Evolutionary conservation across 2,888 invertebrate genomes (phyloP).

Genomic region (Loripinus fragilis): DNA sequence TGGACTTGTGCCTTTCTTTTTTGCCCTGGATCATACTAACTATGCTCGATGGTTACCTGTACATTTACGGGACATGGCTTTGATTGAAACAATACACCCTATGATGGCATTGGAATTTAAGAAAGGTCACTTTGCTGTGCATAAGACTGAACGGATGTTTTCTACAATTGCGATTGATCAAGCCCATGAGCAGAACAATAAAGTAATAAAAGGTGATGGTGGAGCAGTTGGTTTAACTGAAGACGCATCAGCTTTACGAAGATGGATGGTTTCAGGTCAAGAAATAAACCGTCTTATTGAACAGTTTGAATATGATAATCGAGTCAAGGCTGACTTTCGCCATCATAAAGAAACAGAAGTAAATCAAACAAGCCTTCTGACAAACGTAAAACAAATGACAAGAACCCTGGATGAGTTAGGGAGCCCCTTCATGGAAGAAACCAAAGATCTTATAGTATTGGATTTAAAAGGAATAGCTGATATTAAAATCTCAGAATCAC

Average conservation of each 20-base stretch:
- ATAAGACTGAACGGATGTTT: background rate
- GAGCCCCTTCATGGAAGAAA: background rate
- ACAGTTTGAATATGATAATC: background rate
- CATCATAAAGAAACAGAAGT: background rate
- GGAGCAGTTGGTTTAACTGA: background rate
- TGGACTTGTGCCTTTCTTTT: background rate
- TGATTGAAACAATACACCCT: background rate
- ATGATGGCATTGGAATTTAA: background rate
- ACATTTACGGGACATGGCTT: background rate
- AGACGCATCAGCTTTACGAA: background rate
- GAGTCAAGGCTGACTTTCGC: background rate
- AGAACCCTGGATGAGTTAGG: background rate
- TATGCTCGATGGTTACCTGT: background rate
- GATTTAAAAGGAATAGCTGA: background rate
- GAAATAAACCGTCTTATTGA: background rate
- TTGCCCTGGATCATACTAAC: background rate
- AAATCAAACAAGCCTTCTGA: background rate
- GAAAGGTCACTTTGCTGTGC: background rate
- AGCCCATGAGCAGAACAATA: conserved; percentile 5
- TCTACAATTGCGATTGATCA: background rate
- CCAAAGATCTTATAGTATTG: background rate
- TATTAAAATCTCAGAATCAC: background rate
- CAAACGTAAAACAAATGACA: background rate
- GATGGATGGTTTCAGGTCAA: background rate
- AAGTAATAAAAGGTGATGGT: background rate